phyloP scores from a whole-genome alignment of 2,888 invertebrate species.

The Archaeoteleia sp. region DNA sequence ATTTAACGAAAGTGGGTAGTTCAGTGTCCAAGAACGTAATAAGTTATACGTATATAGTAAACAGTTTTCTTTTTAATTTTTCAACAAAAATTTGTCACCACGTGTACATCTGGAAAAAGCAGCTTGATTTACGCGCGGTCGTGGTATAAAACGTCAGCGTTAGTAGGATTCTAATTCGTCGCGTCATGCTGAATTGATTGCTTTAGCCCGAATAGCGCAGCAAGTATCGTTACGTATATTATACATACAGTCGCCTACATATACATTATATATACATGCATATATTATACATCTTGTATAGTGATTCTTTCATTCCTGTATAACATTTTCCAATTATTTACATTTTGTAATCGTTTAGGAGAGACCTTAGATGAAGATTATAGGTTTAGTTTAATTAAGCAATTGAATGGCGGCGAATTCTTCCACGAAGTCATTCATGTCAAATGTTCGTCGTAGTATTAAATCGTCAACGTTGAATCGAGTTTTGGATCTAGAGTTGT shows the following conservation, averaged over 20 bases:
- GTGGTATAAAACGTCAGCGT: constrained; percentile 45
- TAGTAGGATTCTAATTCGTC: constrained; percentile 45
- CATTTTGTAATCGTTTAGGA: constrained; percentile 58
- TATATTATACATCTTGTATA: constrained; percentile 51
- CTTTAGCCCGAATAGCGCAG: constrained; percentile 57
- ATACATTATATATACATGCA: constrained; percentile 41
- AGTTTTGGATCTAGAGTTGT: constrained; percentile 43
- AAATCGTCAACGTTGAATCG: constrained; percentile 43
- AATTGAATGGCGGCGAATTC: constrained; percentile 65
- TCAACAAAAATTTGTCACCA: constrained; percentile 42
- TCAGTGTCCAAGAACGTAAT: constrained; percentile 37
- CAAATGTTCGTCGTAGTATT: constrained; percentile 46
- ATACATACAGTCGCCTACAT: constrained; percentile 35
- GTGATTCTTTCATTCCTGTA: constrained; percentile 58
- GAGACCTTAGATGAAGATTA: constrained; percentile 52
- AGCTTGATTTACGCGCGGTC: constrained; percentile 48
- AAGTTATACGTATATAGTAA: too few relatives aligned
- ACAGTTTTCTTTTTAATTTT: constrained; percentile 45
- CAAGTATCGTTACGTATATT: too few relatives aligned
- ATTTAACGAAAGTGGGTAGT: constrained; percentile 40
- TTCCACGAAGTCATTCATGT: constrained; percentile 64
- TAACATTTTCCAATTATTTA: constrained; percentile 55
- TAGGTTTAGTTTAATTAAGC: constrained; percentile 63
- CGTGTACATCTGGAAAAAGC: constrained; percentile 26
- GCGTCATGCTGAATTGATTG: constrained; percentile 49